phyloP scores from a whole-genome alignment of 2,888 invertebrate species.

The Napeogenes inachia region DNA sequence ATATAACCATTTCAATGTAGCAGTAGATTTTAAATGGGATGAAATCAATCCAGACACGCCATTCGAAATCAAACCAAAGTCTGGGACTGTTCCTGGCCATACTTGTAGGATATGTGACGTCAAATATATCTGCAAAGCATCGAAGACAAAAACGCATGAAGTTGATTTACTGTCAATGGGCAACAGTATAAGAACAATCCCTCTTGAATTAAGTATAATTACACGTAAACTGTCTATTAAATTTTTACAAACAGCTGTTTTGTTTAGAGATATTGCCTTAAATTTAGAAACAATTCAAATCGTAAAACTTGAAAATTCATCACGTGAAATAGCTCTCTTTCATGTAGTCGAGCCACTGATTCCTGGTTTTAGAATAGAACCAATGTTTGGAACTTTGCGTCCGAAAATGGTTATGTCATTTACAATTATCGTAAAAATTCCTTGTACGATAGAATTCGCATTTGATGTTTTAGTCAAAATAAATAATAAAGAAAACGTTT shows the following conservation, averaged over 20 bases:
- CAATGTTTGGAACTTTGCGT: slow-evolving; percentile 69
- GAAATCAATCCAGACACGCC: slow-evolving; percentile 52
- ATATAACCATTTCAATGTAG: slow-evolving; percentile 56
- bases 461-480: slow-evolving; percentile 62
- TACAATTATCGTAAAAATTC: slow-evolving; percentile 61
- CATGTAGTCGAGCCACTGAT: slow-evolving; percentile 68
- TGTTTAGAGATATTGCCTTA: slow-evolving; percentile 63
- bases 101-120: slow-evolving; percentile 59
- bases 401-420: slow-evolving; percentile 70
- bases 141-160: slow-evolving; percentile 63
- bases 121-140: slow-evolving; percentile 49
- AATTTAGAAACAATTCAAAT: slow-evolving; percentile 61
- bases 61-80: slow-evolving; percentile 56
- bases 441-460: slow-evolving; percentile 59
- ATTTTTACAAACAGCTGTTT: slow-evolving; percentile 53
- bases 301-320: slow-evolving; percentile 72
- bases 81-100: slow-evolving; percentile 52
- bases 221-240: slow-evolving; percentile 64
- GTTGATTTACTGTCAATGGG: slow-evolving; percentile 49
- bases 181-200: slow-evolving; percentile 37
- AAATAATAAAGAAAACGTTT: slow-evolving; percentile 65
- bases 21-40: slow-evolving; percentile 54
- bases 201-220: slow-evolving; percentile 55
- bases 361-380: slow-evolving; percentile 69
- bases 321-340: slow-evolving; percentile 72